Evolutionary conservation across 2,888 invertebrate genomes (phyloP).

Genomic region (Drosophila subquinaria): DNA sequence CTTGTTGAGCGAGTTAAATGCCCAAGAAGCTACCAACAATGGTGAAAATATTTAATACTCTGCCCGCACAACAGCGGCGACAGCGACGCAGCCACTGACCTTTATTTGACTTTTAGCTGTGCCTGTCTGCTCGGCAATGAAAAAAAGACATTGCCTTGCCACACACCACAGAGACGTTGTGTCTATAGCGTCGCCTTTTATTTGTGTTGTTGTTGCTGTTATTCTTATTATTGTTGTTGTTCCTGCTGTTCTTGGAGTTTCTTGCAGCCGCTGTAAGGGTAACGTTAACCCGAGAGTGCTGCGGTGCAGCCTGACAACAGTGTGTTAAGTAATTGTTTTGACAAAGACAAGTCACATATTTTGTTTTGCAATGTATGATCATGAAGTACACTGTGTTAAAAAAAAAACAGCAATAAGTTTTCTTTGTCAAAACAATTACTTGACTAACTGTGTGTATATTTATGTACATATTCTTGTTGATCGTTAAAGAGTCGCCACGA

Average conservation of each 20-base stretch:
- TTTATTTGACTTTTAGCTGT: slow-evolving; percentile 85
- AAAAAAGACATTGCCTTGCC: slow-evolving; percentile 57
- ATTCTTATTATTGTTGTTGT: slow-evolving; percentile 13
- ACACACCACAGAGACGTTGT: slow-evolving; percentile 34
- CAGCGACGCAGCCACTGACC: slow-evolving; percentile 83
- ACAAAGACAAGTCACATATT: background rate
- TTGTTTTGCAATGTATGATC: background rate
- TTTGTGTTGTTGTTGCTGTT: slow-evolving; percentile 14
- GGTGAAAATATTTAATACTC: slow-evolving; percentile 64
- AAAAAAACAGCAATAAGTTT: background rate
- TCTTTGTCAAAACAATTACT: background rate
- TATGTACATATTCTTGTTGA: slow-evolving; percentile 25
- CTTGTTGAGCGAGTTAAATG: slow-evolving; percentile 75
- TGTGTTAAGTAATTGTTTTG: background rate
- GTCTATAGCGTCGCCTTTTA: slow-evolving; percentile 16
- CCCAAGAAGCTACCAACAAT: slow-evolving; percentile 72
- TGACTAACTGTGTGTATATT: background rate
- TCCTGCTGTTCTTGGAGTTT: slow-evolving; percentile 40
- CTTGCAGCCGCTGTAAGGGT: slow-evolving; percentile 36
- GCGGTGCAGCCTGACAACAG: slow-evolving; percentile 8
- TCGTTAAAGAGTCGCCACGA: slow-evolving; percentile 30
- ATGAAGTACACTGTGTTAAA: too few species aligned
- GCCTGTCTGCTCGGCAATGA: slow-evolving; percentile 57
- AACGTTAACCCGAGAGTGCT: too few species aligned
- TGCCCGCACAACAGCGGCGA: slow-evolving; percentile 51